Evolutionary conservation across 2,888 invertebrate species (phyloP).

Genomic region (Protophormia terraenovae): DNA sequence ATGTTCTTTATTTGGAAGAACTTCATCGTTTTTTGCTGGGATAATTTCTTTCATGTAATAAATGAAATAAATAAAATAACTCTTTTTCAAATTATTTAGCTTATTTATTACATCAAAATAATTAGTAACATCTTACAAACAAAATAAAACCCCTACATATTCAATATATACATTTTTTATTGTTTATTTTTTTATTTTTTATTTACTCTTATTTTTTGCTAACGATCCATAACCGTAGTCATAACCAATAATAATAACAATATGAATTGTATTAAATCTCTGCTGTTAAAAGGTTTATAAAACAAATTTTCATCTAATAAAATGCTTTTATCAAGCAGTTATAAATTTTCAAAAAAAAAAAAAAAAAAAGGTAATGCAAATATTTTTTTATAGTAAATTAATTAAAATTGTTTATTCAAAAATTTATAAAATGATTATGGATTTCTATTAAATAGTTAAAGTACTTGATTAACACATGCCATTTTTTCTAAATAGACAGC

Average conservation of each 20-base stretch:
- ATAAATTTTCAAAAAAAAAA: neutral
- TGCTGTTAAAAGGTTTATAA: neutral
- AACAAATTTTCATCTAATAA: neutral
- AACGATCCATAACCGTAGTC: neutral
- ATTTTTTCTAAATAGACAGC: neutral
- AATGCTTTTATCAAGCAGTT: constrained; percentile 12
- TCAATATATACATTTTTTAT: no score
- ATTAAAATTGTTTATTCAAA: neutral
- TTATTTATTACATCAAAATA: neutral
- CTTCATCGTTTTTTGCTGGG: no score
- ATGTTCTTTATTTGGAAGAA: no score
- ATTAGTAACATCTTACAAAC: neutral
- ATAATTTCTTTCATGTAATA: neutral
- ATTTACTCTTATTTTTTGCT: neutral
- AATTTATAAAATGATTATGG: neutral
- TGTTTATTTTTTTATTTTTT: no score
- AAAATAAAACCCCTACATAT: neutral
- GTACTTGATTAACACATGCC: constrained; percentile 10
- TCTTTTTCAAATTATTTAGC: neutral
- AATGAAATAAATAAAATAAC: no score
- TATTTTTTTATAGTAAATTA: neutral
- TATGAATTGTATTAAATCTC: neutral
- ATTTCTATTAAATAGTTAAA: constrained; percentile 21
- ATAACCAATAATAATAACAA: neutral
- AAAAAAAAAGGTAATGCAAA: neutral